Percentiles rank a stretch among this genome's conserved stretches.
These are phyloP conservation scores for Ceyx melanurus DNA, from an alignment of 2,113 vertebrate species.

Conservation along the genomic window DNA sequence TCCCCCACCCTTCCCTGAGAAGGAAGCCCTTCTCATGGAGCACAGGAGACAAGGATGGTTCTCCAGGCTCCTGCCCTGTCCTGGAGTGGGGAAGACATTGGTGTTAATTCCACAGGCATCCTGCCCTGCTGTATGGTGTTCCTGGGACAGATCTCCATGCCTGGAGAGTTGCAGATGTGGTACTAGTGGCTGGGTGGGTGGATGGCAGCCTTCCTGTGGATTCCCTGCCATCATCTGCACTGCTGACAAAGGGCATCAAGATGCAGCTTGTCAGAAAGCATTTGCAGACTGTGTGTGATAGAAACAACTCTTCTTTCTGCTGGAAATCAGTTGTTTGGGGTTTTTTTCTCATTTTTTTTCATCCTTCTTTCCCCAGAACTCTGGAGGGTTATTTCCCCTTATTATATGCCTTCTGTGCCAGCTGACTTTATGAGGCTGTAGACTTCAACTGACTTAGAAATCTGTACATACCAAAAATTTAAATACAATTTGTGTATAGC, in stretches of 20 bases:
- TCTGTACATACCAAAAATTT: accelerated
- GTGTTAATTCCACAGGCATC: not conserved
- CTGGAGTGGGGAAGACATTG: not conserved
- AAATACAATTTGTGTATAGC: not conserved
- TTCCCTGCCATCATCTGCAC: accelerated
- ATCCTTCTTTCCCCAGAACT: not conserved
- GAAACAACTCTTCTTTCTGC: not conserved
- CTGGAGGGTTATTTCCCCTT: not conserved
- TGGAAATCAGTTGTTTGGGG: not conserved
- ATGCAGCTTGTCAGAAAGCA: not conserved
- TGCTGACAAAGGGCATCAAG: not conserved
- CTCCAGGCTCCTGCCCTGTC: not conserved
- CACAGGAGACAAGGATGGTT: not conserved
- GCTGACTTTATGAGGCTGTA: not conserved
- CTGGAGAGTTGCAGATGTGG: not conserved
- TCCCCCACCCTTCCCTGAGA: not conserved
- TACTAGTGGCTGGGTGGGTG: not conserved
- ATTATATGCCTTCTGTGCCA: accelerated
- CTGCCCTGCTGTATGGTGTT: not conserved
- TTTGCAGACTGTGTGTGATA: not conserved
- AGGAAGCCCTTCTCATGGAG: not conserved
- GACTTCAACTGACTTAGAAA: accelerated
- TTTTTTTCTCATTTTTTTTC: not conserved
- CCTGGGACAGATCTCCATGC: not conserved
- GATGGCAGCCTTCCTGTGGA: not conserved